A percentile compares a stretch with the other conserved stretches of the same genome.
Evolutionary conservation across 30 jellyfish, hydroid and myxozoan species (phyloP).

Genomic region (Hydra vulgaris): DNA sequence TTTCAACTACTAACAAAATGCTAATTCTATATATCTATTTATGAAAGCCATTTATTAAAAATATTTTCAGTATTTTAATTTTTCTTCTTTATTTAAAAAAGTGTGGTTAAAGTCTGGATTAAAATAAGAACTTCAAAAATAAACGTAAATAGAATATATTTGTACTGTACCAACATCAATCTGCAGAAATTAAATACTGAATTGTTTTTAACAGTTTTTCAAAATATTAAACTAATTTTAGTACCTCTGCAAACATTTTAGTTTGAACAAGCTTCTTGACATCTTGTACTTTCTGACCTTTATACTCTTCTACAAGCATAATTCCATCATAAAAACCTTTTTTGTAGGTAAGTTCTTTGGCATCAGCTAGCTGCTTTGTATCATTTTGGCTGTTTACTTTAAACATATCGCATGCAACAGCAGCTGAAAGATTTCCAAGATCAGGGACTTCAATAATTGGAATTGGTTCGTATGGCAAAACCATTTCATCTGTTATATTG

Average conservation of each 20-base stretch:
- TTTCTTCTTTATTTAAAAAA: too few relatives aligned
- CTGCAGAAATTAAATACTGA: too few relatives aligned
- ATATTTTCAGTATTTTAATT: too few relatives aligned
- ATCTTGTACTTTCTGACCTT: conserved; percentile 85
- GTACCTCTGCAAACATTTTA: conserved; percentile 55
- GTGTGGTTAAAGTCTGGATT: too few relatives aligned
- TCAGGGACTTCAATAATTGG: conserved; percentile 93
- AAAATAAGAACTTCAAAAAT: too few relatives aligned
- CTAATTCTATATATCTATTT: too few relatives aligned
- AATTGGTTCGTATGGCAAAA: conserved; percentile 77
- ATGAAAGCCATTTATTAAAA: too few relatives aligned
- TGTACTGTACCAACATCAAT: too few relatives aligned
- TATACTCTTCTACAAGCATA: conserved; percentile 60
- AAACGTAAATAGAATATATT: too few relatives aligned
- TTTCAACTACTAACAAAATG: too few relatives aligned
- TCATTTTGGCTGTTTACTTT: conserved; percentile 95
- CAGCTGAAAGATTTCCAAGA: conserved; percentile 84
- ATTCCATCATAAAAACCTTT: conserved; percentile 91
- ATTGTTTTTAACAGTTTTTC: too few relatives aligned
- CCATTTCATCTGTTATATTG: conserved; percentile 89
- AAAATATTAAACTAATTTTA: too few relatives aligned
- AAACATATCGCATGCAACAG: conserved; percentile 73
- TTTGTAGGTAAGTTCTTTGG: conserved; percentile 87
- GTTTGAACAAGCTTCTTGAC: conserved; percentile 75
- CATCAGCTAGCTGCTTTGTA: conserved; percentile 74